phyloP scores from a whole-genome alignment of 1,140 invertebrate species.

The Manduca sexta region DNA sequence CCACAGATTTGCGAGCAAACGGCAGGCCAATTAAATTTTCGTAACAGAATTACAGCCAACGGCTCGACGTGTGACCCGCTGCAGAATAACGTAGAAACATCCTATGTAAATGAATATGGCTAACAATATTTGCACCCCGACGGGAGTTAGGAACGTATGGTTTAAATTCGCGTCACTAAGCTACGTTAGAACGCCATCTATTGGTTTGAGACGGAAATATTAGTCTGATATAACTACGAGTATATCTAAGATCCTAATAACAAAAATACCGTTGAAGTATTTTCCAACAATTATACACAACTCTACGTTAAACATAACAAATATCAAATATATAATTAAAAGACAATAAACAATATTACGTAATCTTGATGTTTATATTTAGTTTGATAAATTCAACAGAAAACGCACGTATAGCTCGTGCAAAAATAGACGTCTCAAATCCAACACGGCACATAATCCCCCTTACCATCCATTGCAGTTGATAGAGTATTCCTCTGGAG shows the following conservation, averaged over 20 bases:
- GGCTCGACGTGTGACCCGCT: conserved; percentile 23
- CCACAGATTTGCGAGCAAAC: conserved; percentile 24
- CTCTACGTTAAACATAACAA: too few relatives aligned
- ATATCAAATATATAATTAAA: too few relatives aligned
- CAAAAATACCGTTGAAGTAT: too few relatives aligned
- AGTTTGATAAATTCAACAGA: too few relatives aligned
- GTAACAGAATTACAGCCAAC: conserved; percentile 36
- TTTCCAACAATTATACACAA: too few relatives aligned
- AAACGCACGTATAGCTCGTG: too few relatives aligned
- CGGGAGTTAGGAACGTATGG: neutral
- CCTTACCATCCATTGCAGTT: conserved; percentile 17
- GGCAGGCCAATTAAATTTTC: conserved; percentile 41
- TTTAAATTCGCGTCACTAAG: neutral
- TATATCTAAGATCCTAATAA: too few relatives aligned
- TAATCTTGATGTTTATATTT: too few relatives aligned
- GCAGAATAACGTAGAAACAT: conserved; percentile 25
- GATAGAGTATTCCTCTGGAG: conserved; percentile 20
- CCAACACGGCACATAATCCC: conserved; percentile 7
- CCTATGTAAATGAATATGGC: neutral
- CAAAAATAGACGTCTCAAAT: too few relatives aligned
- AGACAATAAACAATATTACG: too few relatives aligned
- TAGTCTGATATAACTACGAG: too few relatives aligned
- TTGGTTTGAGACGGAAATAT: too few relatives aligned
- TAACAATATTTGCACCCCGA: neutral
- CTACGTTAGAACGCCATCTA: neutral